Base-by-base conservation (phyloP, 2,113 vertebrate genomes). In the Sebastes schlegelii region DNA sequence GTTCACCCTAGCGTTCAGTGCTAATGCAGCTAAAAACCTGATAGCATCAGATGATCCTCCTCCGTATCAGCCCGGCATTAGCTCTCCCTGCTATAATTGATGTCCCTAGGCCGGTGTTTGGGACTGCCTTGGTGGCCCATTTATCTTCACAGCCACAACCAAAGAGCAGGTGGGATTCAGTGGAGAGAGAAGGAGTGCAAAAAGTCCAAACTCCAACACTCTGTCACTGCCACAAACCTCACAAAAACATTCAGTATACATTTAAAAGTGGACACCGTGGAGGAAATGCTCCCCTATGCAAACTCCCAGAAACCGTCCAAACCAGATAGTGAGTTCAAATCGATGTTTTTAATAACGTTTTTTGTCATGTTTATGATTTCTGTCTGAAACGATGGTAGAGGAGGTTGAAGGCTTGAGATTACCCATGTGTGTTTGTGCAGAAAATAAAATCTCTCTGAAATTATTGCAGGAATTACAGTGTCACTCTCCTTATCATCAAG, bases 61-160 rank as follows among this genome's bases (percentile, higher is more conserved):
- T 58, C 69, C 51, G 51, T 43, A 78, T 83, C 74, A 70, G 74
- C 49, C 55, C 26, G 52, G 74, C 76, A 60, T 89, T 69, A 83
- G 54, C 51, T 48, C 68, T 79, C 61, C 17, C 64, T 5, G 8
- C 55, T 60, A 26, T 70, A 76, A 82, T 9, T 52, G 74, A 88
- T 79, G 82, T 87, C 86, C 84, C 58, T 9, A 21, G 65, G 81
- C 60, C 45, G 77, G 70, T 62, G 73, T 88, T 84, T 80, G 69
- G 61, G 55, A 45, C 63, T 1, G 52, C 66, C 83, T 62, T 19
- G 54, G 82, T 83, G 65, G 67, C 45, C 64, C 82, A 91, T 93
- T 91, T 57, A 83, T 93, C 86, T 86, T 84, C 62, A 48, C 62
- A 23, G 57, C 48, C 61, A 57, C 64, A 58, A 84, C 71, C 68